Conservation (phyloP, 2,888 invertebrate species). For the Trichogramma evanescens region DNA sequence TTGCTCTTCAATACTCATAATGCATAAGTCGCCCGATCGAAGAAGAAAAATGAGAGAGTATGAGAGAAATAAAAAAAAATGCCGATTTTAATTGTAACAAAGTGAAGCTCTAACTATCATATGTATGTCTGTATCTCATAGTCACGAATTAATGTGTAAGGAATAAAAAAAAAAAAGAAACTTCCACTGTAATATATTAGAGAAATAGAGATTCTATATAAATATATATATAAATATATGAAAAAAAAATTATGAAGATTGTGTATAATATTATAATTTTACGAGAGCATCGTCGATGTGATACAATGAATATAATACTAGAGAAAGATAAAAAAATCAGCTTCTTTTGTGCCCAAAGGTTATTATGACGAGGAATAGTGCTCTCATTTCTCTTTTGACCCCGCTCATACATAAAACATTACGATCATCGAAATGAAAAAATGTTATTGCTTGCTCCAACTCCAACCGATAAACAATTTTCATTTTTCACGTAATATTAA, state of each 20-base stretch:
- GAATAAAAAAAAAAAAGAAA: slow-evolving; percentile 20
- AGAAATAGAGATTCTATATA: slow-evolving; percentile 21
- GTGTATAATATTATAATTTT: slow-evolving; percentile 13
- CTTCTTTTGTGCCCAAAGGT: slow-evolving; percentile 18
- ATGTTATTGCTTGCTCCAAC: too few species aligned
- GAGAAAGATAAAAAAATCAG: slow-evolving; percentile 12
- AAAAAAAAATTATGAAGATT: background rate
- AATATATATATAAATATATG: slow-evolving; percentile 1
- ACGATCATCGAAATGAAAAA: background rate
- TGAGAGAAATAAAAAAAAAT: background rate
- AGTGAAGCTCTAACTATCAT: slow-evolving; percentile 18
- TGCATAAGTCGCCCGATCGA: slow-evolving; percentile 11
- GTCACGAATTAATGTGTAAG: slow-evolving; percentile 23
- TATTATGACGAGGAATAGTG: too few species aligned
- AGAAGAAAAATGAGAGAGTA: background rate
- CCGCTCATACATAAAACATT: slow-evolving; percentile 5
- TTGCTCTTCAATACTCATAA: background rate
- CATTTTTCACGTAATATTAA: too few species aligned
- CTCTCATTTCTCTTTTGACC: too few species aligned
- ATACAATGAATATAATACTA: slow-evolving; percentile 19
- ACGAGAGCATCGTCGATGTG: slow-evolving; percentile 23
- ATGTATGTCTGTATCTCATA: slow-evolving; percentile 23
- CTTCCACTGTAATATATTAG: slow-evolving; percentile 37
- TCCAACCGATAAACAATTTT: too few species aligned
- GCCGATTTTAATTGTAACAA: background rate